Conservation (phyloP, 1,140 invertebrate species). For the Trichogramma pretiosum region DNA sequence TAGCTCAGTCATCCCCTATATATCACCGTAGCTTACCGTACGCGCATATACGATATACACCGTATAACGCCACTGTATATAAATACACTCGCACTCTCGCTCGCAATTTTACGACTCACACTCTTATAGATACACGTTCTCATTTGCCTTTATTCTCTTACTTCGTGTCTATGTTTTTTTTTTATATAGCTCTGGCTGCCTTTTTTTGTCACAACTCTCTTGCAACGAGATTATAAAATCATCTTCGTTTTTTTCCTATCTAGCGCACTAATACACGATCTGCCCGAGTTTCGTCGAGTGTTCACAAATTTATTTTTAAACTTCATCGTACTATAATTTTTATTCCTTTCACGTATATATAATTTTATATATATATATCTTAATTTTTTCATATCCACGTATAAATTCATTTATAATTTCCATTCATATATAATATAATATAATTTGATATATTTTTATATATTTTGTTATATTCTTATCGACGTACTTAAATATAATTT, state of each 20-base stretch:
- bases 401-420: slow-evolving; percentile 6
- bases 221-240: too few relatives aligned
- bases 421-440: too few relatives aligned
- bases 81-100: too few relatives aligned
- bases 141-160: slow-evolving; percentile 22
- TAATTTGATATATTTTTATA: too few relatives aligned
- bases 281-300: slow-evolving; percentile 10
- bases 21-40: too few relatives aligned
- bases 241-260: too few relatives aligned
- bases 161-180: slow-evolving; percentile 14
- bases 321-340: slow-evolving; percentile 11
- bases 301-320: slow-evolving; percentile 30
- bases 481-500: slow-evolving; percentile 27
- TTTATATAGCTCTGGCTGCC: too few relatives aligned
- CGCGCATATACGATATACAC: slow-evolving; percentile 22
- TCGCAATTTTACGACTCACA: slow-evolving; percentile 24
- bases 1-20: slow-evolving; percentile 27
- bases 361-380: slow-evolving; percentile 2
- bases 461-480: too few relatives aligned
- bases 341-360: slow-evolving; percentile 6
- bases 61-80: too few relatives aligned
- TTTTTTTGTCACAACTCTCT: slow-evolving; percentile 25
- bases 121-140: slow-evolving; percentile 19
- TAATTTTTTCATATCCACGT: slow-evolving; percentile 5
- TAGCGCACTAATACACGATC: too few relatives aligned